Evolutionary conservation across 2,113 vertebrate species (phyloP).

Genomic region (Daubentonia madagascariensis): DNA sequence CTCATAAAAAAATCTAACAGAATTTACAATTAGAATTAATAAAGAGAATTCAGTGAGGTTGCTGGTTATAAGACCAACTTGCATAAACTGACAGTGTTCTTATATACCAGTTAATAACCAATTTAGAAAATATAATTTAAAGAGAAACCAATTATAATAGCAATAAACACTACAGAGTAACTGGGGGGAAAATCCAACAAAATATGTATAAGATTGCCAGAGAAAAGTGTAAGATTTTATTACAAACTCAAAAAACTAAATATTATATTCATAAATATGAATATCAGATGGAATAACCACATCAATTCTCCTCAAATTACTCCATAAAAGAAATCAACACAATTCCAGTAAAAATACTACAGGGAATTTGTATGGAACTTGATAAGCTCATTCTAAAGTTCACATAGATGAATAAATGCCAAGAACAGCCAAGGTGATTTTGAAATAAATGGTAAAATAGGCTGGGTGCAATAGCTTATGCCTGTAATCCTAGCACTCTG

Average conservation of each 20-base stretch:
- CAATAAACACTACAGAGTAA: neutral
- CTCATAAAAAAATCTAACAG: neutral
- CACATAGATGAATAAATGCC: neutral
- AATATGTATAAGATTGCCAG: neutral
- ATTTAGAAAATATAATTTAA: neutral
- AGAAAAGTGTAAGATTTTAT: neutral
- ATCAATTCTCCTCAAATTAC: neutral
- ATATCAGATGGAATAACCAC: neutral
- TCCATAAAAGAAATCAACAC: neutral
- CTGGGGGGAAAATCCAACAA: neutral
- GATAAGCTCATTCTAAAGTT: slow-evolving; percentile 20
- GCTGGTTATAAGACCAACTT: neutral
- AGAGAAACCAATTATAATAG: neutral
- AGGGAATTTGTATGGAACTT: neutral
- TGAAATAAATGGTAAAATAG: neutral
- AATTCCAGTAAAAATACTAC: neutral
- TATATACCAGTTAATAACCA: neutral
- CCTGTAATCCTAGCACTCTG: too few relatives aligned
- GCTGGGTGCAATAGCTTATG: too few relatives aligned
- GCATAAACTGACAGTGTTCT: neutral
- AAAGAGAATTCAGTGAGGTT: neutral
- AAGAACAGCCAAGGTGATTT: neutral
- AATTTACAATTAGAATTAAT: slow-evolving; percentile 4
- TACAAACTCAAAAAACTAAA: neutral
- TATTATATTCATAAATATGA: neutral